Conservation (phyloP, 2,888 invertebrate species). For the Cryptocephalus moraei region DNA sequence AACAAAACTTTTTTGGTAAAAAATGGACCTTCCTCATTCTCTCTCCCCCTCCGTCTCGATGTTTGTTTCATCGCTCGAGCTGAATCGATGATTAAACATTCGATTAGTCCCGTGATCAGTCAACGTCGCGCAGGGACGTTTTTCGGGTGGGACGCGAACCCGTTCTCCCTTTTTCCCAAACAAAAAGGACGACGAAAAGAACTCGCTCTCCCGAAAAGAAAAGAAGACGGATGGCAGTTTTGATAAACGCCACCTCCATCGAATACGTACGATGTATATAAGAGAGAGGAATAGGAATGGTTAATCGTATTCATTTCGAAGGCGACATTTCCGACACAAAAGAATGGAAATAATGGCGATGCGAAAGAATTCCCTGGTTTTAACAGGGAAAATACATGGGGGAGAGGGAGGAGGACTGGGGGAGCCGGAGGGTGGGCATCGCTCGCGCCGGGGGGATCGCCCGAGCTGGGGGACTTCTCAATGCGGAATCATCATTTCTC, state of each 20-base stretch:
- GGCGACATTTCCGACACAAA: constrained; percentile 19
- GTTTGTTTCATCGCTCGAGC: no score
- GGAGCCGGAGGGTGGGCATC: constrained; percentile 3
- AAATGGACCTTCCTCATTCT: no score
- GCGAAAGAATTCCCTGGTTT: constrained; percentile 29
- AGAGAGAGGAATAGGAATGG: constrained; percentile 11
- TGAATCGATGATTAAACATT: no score
- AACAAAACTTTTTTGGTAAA: no score
- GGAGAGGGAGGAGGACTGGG: background rate
- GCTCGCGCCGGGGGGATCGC: constrained; percentile 29
- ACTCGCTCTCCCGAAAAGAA: no score
- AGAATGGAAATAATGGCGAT: constrained; percentile 19
- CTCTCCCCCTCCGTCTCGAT: no score
- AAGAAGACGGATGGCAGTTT: constrained; percentile 2
- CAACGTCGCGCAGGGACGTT: no score
- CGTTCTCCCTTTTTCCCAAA: no score
- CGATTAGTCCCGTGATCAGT: no score
- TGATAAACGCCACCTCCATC: constrained; percentile 9
- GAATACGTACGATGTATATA: constrained; percentile 8
- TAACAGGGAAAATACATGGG: constrained; percentile 10
- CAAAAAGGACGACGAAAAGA: no score
- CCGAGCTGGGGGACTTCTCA: constrained; percentile 35
- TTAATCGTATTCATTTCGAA: constrained; percentile 20
- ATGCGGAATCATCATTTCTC: constrained; percentile 45
- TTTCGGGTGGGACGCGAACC: no score